Percentiles rank a stretch among this genome's conserved stretches.
These are phyloP conservation scores for Sakesphorus luctuosus DNA, from an alignment of 2,113 vertebrate species.

Conservation along the genomic window DNA sequence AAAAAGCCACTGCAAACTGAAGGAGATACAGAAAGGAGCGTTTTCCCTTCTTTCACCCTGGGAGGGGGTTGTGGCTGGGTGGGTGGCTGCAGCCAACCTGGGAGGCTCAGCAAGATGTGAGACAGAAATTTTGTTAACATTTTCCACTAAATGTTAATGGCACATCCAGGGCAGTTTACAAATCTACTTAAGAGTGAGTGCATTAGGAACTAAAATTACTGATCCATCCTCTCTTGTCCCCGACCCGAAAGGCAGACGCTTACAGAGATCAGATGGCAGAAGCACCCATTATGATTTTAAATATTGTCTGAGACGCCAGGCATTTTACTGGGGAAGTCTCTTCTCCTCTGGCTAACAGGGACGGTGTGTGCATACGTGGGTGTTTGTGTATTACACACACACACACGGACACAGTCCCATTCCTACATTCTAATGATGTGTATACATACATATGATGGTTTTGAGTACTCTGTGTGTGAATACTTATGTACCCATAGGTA, in stretches of 20 bases:
- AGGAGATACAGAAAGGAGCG: background rate
- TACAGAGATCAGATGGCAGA: constrained; percentile 71
- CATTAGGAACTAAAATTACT: constrained; percentile 80
- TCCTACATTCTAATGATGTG: background rate
- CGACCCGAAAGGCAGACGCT: constrained; percentile 67
- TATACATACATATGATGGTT: background rate
- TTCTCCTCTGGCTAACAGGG: constrained; percentile 26
- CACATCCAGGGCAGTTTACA: constrained; percentile 76
- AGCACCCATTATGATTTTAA: constrained; percentile 74
- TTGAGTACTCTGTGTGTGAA: background rate
- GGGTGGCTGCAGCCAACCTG: constrained; percentile 48
- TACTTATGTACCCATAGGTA: background rate
- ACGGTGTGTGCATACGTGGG: background rate
- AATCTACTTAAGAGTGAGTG: constrained; percentile 76
- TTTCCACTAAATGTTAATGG: constrained; percentile 79
- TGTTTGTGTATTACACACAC: background rate
- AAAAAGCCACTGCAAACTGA: background rate
- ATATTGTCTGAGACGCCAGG: constrained; percentile 68
- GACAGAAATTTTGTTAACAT: constrained; percentile 77
- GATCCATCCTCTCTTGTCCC: constrained; percentile 65
- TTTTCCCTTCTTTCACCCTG: constrained; percentile 8
- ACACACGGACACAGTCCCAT: background rate
- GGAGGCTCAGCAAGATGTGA: constrained; percentile 54
- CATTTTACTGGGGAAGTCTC: constrained; percentile 64
- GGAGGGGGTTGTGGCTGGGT: constrained; percentile 29